These are phyloP conservation scores for Calcarius lapponicus DNA, from an alignment of 2,797 vertebrate genomes.

Conservation along the genomic window DNA sequence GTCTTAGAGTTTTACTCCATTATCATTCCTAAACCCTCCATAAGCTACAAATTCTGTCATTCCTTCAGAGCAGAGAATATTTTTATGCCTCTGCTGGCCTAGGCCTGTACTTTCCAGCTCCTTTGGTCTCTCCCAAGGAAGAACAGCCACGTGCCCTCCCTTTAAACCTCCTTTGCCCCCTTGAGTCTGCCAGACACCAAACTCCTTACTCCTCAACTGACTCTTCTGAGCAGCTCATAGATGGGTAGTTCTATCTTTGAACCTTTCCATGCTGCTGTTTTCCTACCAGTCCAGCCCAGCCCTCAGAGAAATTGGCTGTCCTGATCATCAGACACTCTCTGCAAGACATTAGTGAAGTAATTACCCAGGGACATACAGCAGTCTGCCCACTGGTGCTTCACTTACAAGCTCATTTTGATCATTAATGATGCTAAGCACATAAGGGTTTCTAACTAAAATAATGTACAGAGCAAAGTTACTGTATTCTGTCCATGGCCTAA, in stretches of 20 bases:
- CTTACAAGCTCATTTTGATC: neutral
- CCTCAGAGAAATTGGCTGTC: neutral
- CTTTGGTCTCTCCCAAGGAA: neutral
- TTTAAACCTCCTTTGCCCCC: neutral
- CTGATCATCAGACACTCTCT: neutral
- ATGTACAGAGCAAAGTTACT: neutral
- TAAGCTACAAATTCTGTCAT: neutral
- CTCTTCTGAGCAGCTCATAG: neutral
- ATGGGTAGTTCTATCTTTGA: neutral
- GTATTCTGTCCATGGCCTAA: neutral
- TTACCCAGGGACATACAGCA: neutral
- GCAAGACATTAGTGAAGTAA: neutral
- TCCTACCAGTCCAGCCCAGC: neutral
- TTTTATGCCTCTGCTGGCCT: neutral
- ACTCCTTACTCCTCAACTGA: neutral
- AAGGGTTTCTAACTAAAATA: neutral
- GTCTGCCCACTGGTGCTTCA: neutral
- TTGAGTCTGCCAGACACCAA: neutral
- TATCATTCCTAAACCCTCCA: neutral
- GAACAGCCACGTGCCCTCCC: accelerated
- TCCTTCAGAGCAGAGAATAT: neutral
- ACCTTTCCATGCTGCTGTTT: neutral
- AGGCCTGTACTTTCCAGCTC: neutral
- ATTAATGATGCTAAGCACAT: neutral
- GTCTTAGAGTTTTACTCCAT: neutral